A percentile compares a stretch with the other conserved stretches of the same genome.
Evolutionary conservation across 2,888 invertebrate genomes (phyloP).

Genomic region (Ashinkailepas kermadecensis): DNA sequence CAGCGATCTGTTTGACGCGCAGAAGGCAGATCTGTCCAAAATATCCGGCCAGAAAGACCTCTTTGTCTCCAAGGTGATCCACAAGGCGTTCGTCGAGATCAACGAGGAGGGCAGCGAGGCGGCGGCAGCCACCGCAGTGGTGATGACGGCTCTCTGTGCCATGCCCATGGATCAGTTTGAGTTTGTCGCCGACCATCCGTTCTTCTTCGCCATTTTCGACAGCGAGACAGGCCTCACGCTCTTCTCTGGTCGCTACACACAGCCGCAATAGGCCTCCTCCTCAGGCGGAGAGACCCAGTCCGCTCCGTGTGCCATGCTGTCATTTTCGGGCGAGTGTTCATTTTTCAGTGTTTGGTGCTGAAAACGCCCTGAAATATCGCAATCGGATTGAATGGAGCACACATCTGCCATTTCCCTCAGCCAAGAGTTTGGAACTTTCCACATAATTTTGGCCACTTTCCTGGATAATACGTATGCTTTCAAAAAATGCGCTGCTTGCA

Average conservation of each 20-base stretch:
- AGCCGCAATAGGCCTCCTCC: not conserved
- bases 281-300: too few relatives aligned
- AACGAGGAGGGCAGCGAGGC: slow-evolving; percentile 83
- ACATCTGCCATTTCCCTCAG: too few relatives aligned
- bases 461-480: too few relatives aligned
- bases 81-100: slow-evolving; percentile 77
- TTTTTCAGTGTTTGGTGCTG: too few relatives aligned
- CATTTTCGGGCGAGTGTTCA: too few relatives aligned
- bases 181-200: slow-evolving; percentile 31
- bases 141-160: not conserved
- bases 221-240: slow-evolving; percentile 26
- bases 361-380: too few relatives aligned
- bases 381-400: too few relatives aligned
- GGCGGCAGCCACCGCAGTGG: slow-evolving; percentile 64
- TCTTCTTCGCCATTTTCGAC: slow-evolving; percentile 30
- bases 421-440: too few relatives aligned
- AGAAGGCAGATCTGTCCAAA: slow-evolving; percentile 57
- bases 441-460: too few relatives aligned
- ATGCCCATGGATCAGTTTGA: not conserved
- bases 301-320: too few relatives aligned
- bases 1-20: slow-evolving; percentile 52
- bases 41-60: slow-evolving; percentile 50
- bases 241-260: slow-evolving; percentile 29
- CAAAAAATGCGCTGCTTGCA: too few relatives aligned
- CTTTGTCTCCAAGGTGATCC: slow-evolving; percentile 61